Base-by-base conservation (phyloP, 2,113 vertebrate genomes). In the Thomomys bottae region DNA sequence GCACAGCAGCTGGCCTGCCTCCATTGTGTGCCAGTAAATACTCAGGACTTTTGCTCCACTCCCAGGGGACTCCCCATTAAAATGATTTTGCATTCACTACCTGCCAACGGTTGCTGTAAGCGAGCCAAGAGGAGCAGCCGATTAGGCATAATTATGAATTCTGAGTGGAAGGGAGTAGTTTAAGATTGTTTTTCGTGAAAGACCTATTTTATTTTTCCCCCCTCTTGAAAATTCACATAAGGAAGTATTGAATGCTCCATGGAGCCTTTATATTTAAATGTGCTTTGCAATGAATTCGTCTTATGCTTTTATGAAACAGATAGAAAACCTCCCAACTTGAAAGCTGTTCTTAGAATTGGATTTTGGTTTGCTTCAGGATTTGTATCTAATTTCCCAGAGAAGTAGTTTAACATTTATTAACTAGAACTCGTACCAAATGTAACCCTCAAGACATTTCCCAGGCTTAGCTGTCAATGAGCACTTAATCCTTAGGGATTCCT, bases 81-180 rank as follows among this genome's bases (percentile, higher is more conserved):
- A 98, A 97, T 97, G 93, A 97, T 97, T 98, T 97, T 97, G 96
- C 97, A 98, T 98, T 98, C 98, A 98, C 79, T 97, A 98, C 96
- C 96, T 98, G 98, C 98, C 98, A 98, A 98, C 92, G 93, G 67
- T 90, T 91, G 93, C 96, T 98, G 97, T 95, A 97, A 97, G 91
- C 49, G 91, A 98, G 98, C 98, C 98, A 98, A 95, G 96, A 95
- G 96, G 97, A 97, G 96, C 93, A 77, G 96, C 97, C 98, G 97
- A 98, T 98, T 98, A 98, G 95, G 96, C 96, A 96, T 97, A 98
- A 98, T 97, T 97, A 98, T 97, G 97, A 98, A 97, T 98, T 97
- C 97, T 94, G 97, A 98, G 97, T 96, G 94, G 96, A 97, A 94
- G 45, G 89, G 95, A 97, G 76, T 82, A 95, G 94, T 94, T 95